Base-by-base conservation (phyloP, 2,888 invertebrate genomes). In the Aphidoletes aphidimyza region DNA sequence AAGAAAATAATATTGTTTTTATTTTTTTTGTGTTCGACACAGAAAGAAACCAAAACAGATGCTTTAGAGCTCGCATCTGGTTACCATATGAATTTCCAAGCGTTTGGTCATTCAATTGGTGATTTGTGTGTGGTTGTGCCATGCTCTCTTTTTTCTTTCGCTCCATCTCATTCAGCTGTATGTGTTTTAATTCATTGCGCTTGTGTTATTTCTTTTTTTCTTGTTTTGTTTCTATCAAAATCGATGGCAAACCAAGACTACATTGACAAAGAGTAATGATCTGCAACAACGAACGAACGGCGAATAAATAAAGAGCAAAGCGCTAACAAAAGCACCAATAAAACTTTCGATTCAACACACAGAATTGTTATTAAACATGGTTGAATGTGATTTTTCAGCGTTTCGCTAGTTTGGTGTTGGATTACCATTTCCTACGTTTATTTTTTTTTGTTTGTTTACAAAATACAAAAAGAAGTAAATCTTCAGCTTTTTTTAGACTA, bases 251-350 rank as follows among this genome's bases (percentile, higher is more conserved):
- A 81, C 36, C 81, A 37, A 37, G 37, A 81, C 36, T n/a, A 81
- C 36, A 81, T 37, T 37, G 37, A 81, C 81, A 81, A 81, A 81
- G 81, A 81, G 81, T 37, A 81, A 81, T 37, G 81, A 81, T 81
- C 37, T 81, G 36, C 37, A 37, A 81, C 37, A 11, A n/a, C 22
- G 37, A 37, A 81, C 19, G 37, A 81, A 17, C 3, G 81, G 17
- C 9, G 69, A 34, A 69, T 34, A 34, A 69, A 34, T 37, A 81
- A 81, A 37, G 8, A 19, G 36, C 19, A 9, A 37, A 81, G 19
- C 5, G 26, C 19, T 37, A 78, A 14, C 11, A 78, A 78, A 22
- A 54, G 22, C 54, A 54, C 54, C 54, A 69, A 69, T 69, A 37
- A 37, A 37, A 81, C 8, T 37, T 6, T 37, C n/a, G 37, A n/a